These are phyloP conservation scores for Trichopoda pennipes DNA, from an alignment of 2,888 invertebrate species.

Conservation along the genomic window DNA sequence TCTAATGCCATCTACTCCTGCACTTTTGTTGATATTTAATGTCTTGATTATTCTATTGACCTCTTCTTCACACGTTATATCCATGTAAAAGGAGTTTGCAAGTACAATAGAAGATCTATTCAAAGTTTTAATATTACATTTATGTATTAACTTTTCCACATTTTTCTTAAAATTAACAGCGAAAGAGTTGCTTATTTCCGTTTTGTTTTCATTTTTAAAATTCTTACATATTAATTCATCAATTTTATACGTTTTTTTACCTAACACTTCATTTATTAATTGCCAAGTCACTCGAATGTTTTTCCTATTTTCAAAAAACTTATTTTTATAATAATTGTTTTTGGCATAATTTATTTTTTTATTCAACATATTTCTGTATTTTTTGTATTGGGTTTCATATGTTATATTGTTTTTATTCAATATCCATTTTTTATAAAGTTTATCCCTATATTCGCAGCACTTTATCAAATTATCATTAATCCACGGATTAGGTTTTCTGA, in stretches of 20 bases:
- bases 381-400: neutral
- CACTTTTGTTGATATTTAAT: neutral
- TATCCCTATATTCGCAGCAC: neutral
- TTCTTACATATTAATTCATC: neutral
- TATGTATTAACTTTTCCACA: neutral
- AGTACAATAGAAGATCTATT: neutral
- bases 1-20: neutral
- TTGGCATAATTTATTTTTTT: conserved; percentile 1
- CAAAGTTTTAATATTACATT: neutral
- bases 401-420: neutral
- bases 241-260: neutral
- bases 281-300: neutral
- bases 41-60: neutral
- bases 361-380: neutral
- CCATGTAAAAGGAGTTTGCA: neutral
- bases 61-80: too few relatives aligned
- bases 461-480: neutral
- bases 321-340: too few relatives aligned
- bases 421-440: conserved; percentile 5
- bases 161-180: neutral
- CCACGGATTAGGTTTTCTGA: neutral
- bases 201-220: neutral
- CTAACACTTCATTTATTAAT: neutral
- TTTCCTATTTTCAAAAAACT: neutral
- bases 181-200: neutral